Conservation (phyloP, 2,113 vertebrate genomes). For the Limnothrissa miodon region DNA sequence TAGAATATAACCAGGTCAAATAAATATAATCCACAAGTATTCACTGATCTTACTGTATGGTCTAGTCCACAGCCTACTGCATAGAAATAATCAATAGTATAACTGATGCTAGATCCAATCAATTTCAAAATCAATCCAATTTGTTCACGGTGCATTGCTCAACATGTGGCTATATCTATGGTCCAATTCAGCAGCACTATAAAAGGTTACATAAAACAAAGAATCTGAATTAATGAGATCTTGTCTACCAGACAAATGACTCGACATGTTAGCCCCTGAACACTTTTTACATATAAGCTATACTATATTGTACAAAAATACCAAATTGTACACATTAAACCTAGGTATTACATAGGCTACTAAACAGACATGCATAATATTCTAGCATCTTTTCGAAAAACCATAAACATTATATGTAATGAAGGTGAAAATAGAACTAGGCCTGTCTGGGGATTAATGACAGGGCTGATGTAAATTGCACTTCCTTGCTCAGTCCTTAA, state of each 20-base stretch:
- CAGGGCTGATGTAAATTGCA: constrained; percentile 17
- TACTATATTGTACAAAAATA: not conserved
- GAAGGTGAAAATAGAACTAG: not conserved
- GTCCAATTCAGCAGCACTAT: not conserved
- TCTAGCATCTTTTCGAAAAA: not conserved
- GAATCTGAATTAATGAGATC: not conserved
- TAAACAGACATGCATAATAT: not conserved
- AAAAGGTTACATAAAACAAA: not conserved
- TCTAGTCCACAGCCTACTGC: not conserved
- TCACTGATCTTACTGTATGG: not conserved
- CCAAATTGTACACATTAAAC: not conserved
- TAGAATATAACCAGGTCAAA: not conserved
- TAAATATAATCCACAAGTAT: not conserved
- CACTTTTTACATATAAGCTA: not conserved
- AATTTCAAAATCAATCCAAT: not conserved
- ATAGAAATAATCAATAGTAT: not conserved
- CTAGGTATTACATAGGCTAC: not conserved
- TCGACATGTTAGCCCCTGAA: not conserved
- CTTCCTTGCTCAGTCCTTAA: constrained; percentile 28
- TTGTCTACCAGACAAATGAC: not conserved
- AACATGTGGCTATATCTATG: not conserved
- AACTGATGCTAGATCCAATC: not conserved
- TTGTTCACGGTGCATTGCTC: not conserved
- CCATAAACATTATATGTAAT: not conserved
- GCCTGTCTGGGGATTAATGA: constrained; percentile 25